Base-by-base conservation (phyloP, 1,140 invertebrate genomes). In the Melanaphis sacchari region DNA sequence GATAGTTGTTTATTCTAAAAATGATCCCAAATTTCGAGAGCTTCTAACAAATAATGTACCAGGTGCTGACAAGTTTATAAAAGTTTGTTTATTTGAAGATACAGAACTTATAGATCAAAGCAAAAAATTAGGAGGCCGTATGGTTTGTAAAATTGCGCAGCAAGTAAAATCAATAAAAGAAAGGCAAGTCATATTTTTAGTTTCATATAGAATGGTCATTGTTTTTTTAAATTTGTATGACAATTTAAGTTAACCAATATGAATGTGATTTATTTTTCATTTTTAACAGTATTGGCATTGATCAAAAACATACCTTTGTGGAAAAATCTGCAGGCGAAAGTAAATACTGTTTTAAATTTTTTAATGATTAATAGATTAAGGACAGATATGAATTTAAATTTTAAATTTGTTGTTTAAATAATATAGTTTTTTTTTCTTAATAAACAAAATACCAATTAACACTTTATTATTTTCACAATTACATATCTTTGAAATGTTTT, bases 81-180 rank as follows among this genome's bases (percentile, higher is more conserved):
- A 96, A 94, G 95, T 97, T 85, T 96, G 97, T 0, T 96, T 97
- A 93, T 96, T 96, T 94, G 97, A 97, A 95, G 96, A 97, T 94
- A 95, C 95, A 76, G 96, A 96, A 5, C 96, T 92, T 43, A 2
- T 92, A 38, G 24, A 92, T 7, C 22, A 49, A 38, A 82, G 15
- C 22, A 81, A 92, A 92, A 36, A 9, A 49, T 26, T 92, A 26
- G 91, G 91, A 26, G 91, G 91, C 36, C 91, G 76, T 82, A 26
- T 92, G 7, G 43, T 81, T 38, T 92, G 91, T 49, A 92, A 92
- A 11, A 22, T 92, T 84, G 76, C 41, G 3, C 91, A 52, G 66
- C 91, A 92, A 92, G 41, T 92, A 26, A 92, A 92, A 7, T 81
- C 66, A 36, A 38, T 84, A 36, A 92, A 92, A 92, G 66, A 92